Base-by-base conservation (phyloP, 2,113 vertebrate species). In the Brevimyrus niger region DNA sequence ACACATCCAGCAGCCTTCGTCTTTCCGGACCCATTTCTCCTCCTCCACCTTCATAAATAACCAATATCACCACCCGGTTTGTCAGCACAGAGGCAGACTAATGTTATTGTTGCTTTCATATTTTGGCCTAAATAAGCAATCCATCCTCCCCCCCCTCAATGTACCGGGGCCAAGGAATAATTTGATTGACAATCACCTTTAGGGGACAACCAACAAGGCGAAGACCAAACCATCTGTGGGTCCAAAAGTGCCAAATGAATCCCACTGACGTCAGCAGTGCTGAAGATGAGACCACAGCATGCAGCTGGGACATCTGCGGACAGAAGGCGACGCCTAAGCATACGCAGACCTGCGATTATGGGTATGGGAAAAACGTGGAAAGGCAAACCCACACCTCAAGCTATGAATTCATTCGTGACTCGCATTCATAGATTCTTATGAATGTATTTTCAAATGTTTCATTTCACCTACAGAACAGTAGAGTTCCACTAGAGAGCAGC, bases 161-260 rank as follows among this genome's bases (percentile, higher is more conserved):
- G 84, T 73, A 42, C 76, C 21, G 61, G 86, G 73, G 89, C 87
- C 38, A 89, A 91, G 87, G 91, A 90, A 90, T 55, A 58, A 85
- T 87, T 86, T 93, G 91, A 93, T 89, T 89, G 91, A 93, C 46
- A 87, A 91, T 92, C 91, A 92, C 89, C 83, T 91, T 53, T 7
- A 17, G 58, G 42, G 73, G 61, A 90, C 61, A 9, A 92, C 88
- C 88, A 61, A 65, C 89, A 89, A 92, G 93, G 91, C 94, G 92
- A 95, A 94, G 93, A 92, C 90, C 91, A 92, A 91, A 91, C 92
- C 91, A 89, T 94, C 92, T 88, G 92, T 91, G 92, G 92, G 2
- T 21, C 65, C 65, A 1, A n/a, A 84, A 80, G 35, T 21, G 15
- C 82, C 92, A 87, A 86, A 90, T 89, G 86, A 31, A 51, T 51